Conservation (phyloP, 2,888 invertebrate species). For the Hypomecis atomaria region DNA sequence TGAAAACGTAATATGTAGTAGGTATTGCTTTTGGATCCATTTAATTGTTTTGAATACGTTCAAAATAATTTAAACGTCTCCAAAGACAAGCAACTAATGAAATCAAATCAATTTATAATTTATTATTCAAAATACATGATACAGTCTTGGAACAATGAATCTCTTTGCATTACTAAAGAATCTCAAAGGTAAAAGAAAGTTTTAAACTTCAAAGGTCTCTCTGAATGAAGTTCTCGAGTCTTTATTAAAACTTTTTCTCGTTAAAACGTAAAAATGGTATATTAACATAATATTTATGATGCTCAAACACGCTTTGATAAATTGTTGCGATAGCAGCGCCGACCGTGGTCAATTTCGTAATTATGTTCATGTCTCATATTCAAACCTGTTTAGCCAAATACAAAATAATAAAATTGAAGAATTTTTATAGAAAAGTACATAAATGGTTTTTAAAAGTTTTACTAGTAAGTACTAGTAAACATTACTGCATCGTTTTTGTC, state of each 20-base stretch:
- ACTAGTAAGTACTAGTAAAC: no score
- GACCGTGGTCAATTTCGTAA: constrained; percentile 28
- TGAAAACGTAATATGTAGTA: no score
- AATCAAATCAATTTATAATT: background rate
- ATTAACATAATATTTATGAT: constrained; percentile 41
- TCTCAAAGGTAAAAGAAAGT: constrained; percentile 16
- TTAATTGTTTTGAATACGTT: no score
- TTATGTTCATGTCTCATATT: constrained; percentile 19
- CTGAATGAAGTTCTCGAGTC: constrained; percentile 30
- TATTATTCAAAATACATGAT: background rate
- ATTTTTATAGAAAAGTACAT: background rate
- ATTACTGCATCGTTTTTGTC: background rate
- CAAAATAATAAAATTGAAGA: background rate
- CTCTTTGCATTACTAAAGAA: constrained; percentile 11
- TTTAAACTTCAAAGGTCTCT: constrained; percentile 29
- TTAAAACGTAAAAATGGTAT: constrained; percentile 38
- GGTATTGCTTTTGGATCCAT: no score
- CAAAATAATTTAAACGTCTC: no score
- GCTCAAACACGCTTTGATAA: constrained; percentile 44
- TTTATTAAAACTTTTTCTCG: constrained; percentile 39
- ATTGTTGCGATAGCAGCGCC: constrained; percentile 33
- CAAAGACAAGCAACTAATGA: no score
- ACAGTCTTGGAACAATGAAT: background rate
- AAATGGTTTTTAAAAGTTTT: background rate
- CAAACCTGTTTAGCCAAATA: constrained; percentile 4